Evolutionary conservation across 2,888 invertebrate species (phyloP).

Genomic region (Dyspetes luteomarginatus): DNA sequence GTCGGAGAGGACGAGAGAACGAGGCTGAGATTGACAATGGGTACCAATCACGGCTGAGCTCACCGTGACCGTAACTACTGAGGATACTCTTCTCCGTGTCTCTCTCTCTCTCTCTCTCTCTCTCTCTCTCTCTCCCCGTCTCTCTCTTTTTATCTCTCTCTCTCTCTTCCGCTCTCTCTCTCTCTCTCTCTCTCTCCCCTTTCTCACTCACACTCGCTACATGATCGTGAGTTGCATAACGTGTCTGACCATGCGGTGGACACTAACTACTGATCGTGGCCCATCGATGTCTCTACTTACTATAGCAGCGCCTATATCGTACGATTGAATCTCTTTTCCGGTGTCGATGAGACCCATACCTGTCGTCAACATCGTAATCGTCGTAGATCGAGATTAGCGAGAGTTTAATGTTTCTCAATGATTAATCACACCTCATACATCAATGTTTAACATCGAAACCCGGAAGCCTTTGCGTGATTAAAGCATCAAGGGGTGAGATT

Average conservation of each 20-base stretch:
- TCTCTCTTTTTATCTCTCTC: background rate
- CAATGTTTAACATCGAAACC: background rate
- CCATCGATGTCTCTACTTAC: constrained; percentile 25
- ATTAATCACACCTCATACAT: background rate
- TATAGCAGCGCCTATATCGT: no score
- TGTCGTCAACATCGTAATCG: background rate
- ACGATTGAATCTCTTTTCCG: background rate
- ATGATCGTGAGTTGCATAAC: constrained; percentile 13
- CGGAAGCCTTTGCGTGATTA: no score
- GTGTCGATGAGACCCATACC: background rate
- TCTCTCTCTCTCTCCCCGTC: no score
- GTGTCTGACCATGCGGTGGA: constrained; percentile 36
- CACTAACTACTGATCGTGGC: constrained; percentile 48
- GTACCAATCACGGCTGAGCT: constrained; percentile 36
- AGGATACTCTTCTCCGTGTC: background rate
- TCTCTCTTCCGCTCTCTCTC: background rate
- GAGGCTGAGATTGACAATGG: constrained; percentile 42
- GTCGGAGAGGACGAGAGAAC: background rate
- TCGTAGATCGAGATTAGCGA: no score
- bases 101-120: background rate
- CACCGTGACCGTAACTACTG: constrained; percentile 18
- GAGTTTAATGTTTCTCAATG: constrained; percentile 11
- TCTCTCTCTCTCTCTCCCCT: no score
- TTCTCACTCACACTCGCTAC: background rate
- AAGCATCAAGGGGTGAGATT: no score